Base-by-base conservation (phyloP, 2,888 invertebrate genomes). In the Julus scanicus region DNA sequence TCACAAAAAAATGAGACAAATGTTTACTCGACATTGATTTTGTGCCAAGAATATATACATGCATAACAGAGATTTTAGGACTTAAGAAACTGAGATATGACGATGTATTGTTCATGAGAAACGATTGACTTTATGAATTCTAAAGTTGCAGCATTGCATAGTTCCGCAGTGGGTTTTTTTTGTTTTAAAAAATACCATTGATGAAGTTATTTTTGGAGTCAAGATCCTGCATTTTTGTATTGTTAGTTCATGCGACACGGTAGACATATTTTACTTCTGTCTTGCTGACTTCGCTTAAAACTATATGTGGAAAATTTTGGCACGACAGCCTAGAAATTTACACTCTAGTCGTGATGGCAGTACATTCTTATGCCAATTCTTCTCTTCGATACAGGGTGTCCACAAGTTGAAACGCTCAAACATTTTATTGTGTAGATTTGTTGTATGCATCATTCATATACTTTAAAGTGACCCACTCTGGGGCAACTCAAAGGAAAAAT, bases 231-330 rank as follows among this genome's bases (percentile, higher is more conserved):
- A 6, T 71, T 71, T 71, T 29, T 9, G 29, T 71, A 29, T 29
- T 71, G 71, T 29, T 20, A 63, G 29, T 71, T 71, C 20, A 71
- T 71, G 20, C 4, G 9, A 9, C 20, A 71, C 0, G 71, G n/a
- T 0, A 29, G 8, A 29, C 17, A 57, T 17, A 71, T 71, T 20
- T 29, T 29, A 71, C 29, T 29, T 29, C 29, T 8, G 6, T 71
- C 9, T 20, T 29, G 71, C 71, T 71, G 71, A 71, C 71, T 71
- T n/a, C n/a, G 71, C 29, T 71, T 71, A 71, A 71, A 71, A 71
- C 71, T 53, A 71, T 17, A 57, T 57, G 20, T 20, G 20, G 71
- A 20, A 29, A 8, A 4, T 71, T 71, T 71, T 71, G 71, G 71
- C 29, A 71, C 71, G n/a, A 71, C 71, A 29, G 11, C 71, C 29